Base-by-base conservation (phyloP, 2,888 invertebrate species). In the Atrina japonica region DNA sequence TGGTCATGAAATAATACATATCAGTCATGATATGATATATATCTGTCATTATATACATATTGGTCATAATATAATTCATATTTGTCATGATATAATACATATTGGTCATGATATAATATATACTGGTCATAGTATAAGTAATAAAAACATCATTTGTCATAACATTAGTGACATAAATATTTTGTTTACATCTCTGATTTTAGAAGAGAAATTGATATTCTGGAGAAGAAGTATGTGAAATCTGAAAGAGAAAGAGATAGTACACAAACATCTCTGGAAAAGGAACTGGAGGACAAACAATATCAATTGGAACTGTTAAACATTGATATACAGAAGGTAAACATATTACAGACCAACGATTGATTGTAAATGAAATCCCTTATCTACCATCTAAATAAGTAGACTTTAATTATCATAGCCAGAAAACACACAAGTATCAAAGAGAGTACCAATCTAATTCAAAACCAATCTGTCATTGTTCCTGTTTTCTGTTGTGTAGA, bases 231-330 rank as follows among this genome's bases (percentile, higher is more conserved):
- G 25, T 85, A 88, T 70, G 76, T 79, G 52, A 73, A 85, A 67
- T 88, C 80, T 69, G 93, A 88, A 92, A 93, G 89, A 92, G 93
- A 86, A 91, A 93, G 88, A 91, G 92, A 89, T 92, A 93, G 88
- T 93, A 93, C 88, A 86, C 88, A 93, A 92, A 79, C 78, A 29
- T 73, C 75, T 43, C 70, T 86, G 58, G 82, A 84, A 63, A 78
- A 78, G 68, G 82, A 86, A 58, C 73, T 83, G 41, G 76, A 80
- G 58, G 71, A 73, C 40, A 77, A 81, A 64, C 76, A 81, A 53
- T 75, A 78, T 25, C 75, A 81, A 43, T 76, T 89, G n/a, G 76
- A 83, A 29, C 70, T 77, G 53, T 78, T 85, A 45, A 78, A 81
- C 29, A 59, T 76, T 7, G 78, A 82, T 35, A 73, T 88, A n/a